phyloP scores from a whole-genome alignment of 2,888 invertebrate genomes.

The Augochlorella aurata region DNA sequence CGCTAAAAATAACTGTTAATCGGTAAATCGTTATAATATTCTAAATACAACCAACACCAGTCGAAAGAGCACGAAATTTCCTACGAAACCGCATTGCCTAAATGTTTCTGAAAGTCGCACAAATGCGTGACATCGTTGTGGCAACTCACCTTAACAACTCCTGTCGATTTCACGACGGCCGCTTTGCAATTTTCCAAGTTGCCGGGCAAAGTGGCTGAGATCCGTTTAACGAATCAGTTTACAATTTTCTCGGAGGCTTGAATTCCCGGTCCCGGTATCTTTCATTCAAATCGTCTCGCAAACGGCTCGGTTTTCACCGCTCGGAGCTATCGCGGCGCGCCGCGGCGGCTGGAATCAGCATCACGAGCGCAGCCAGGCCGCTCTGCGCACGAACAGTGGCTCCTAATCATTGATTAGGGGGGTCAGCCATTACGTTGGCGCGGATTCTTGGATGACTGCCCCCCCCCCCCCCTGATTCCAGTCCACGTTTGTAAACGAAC shows the following conservation, averaged over 20 bases:
- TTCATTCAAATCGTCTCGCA: not conserved
- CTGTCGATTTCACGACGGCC: not conserved
- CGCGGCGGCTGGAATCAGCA: not conserved
- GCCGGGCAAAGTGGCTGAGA: not conserved
- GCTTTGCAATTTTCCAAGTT: not conserved
- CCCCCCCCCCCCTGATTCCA: conserved; percentile 25
- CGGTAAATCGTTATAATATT: too few relatives aligned
- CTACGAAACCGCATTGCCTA: too few relatives aligned
- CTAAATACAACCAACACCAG: not conserved
- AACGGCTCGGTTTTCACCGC: conserved; percentile 8
- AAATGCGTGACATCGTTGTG: too few relatives aligned
- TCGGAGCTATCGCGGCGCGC: not conserved
- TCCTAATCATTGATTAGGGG: conserved; percentile 73
- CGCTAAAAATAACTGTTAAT: too few relatives aligned
- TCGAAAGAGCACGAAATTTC: not conserved
- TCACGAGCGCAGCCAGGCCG: conserved; percentile 12
- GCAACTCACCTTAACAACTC: too few relatives aligned
- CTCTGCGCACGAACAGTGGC: conserved; percentile 59
- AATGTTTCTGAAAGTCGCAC: too few relatives aligned
- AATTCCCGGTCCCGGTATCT: not conserved
- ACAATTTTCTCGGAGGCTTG: not conserved
- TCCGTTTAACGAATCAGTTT: conserved; percentile 5
- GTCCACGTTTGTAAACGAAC: conserved; percentile 45
- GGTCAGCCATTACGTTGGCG: conserved; percentile 62
- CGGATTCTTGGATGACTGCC: conserved; percentile 37